These are phyloP conservation scores for Amblyteles armatorius DNA, from an alignment of 2,888 invertebrate genomes.

Conservation along the genomic window DNA sequence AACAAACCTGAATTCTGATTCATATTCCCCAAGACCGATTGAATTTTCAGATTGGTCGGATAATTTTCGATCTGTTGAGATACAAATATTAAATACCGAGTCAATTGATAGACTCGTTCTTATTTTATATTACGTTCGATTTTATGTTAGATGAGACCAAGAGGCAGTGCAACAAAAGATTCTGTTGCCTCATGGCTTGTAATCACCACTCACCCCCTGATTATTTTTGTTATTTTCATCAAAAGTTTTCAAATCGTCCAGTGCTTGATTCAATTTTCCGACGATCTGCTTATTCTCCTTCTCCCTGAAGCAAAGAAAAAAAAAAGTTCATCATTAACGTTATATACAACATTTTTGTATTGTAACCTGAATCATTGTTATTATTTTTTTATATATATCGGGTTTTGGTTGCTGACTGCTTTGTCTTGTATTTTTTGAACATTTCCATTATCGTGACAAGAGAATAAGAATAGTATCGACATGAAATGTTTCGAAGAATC, in stretches of 20 bases:
- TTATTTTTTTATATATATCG: neutral
- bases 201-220: constrained; percentile 72
- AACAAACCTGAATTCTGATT: constrained; percentile 73
- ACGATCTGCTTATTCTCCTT: constrained; percentile 78
- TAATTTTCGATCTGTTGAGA: constrained; percentile 60
- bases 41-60: constrained; percentile 66
- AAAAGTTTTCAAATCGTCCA: constrained; percentile 75
- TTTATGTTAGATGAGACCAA: too few species aligned
- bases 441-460: too few species aligned
- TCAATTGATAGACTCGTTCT: neutral
- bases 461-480: too few species aligned
- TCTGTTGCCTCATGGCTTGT: neutral
- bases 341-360: neutral
- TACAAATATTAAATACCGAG: constrained; percentile 6
- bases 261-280: constrained; percentile 74
- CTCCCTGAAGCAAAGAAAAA: constrained; percentile 73
- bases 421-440: too few species aligned
- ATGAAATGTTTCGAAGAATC: too few species aligned
- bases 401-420: too few species aligned
- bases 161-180: neutral
- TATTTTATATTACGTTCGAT: too few species aligned
- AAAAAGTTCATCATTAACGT: neutral
- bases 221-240: constrained; percentile 80
- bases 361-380: neutral
- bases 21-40: constrained; percentile 72